Percentiles rank a stretch among this genome's conserved stretches.
These are phyloP conservation scores for Heliconius hewitsoni DNA, from an alignment of 1,140 invertebrate genomes.

Conservation along the genomic window DNA sequence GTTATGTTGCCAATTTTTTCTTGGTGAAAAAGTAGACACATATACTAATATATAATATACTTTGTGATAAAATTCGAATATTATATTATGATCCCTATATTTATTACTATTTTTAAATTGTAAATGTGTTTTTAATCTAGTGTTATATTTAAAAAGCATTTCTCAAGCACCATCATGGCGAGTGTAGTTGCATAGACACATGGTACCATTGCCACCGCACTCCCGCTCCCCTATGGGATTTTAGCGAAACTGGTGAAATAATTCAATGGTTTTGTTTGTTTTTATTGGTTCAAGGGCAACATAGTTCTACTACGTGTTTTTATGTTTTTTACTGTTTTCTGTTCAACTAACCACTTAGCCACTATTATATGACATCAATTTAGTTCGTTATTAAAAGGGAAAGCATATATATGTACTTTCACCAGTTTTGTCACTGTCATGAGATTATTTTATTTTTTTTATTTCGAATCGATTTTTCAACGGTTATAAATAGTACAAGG, in stretches of 20 bases:
- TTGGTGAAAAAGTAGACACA: too few species aligned
- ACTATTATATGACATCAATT: background rate
- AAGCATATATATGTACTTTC: background rate
- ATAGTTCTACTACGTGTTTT: background rate
- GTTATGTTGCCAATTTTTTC: too few species aligned
- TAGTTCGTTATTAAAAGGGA: background rate
- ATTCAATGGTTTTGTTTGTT: background rate
- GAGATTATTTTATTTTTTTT: slow-evolving; percentile 77
- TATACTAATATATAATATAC: too few species aligned
- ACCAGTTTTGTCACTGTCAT: slow-evolving; percentile 52
- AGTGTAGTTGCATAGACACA: slow-evolving; percentile 43
- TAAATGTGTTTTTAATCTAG: too few species aligned
- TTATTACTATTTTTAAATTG: background rate
- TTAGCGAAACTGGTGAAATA: slow-evolving; percentile 34
- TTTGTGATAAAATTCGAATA: too few species aligned
- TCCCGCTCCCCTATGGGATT: slow-evolving; percentile 22
- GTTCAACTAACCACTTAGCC: background rate
- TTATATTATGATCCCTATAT: too few species aligned
- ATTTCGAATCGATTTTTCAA: slow-evolving; percentile 46
- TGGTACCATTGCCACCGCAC: slow-evolving; percentile 39
- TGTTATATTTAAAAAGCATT: background rate
- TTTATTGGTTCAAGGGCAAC: background rate
- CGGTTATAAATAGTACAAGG: slow-evolving; percentile 21
- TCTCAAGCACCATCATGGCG: slow-evolving; percentile 31
- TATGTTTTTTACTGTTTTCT: background rate